These are phyloP conservation scores for Megathymus violae DNA, from an alignment of 1,140 invertebrate species.

Conservation along the genomic window DNA sequence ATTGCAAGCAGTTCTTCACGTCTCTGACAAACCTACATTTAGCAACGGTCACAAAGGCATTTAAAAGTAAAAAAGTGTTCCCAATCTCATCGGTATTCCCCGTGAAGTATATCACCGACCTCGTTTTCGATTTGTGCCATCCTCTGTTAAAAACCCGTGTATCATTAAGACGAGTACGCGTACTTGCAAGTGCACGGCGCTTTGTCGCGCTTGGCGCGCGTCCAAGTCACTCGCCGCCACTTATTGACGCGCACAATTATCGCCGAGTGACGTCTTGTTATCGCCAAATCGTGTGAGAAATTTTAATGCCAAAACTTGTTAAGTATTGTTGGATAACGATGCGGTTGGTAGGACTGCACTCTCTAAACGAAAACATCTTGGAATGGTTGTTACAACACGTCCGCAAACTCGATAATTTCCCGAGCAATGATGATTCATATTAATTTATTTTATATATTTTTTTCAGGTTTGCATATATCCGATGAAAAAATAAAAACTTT, in stretches of 20 bases:
- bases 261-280: constrained; percentile 28
- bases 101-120: neutral
- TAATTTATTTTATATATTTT: too few relatives aligned
- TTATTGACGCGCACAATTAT: constrained; percentile 30
- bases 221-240: constrained; percentile 28
- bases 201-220: constrained; percentile 23
- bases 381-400: too few relatives aligned
- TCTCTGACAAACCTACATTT: too few relatives aligned
- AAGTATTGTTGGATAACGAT: constrained; percentile 21
- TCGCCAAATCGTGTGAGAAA: constrained; percentile 28
- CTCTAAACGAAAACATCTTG: too few relatives aligned
- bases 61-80: constrained; percentile 24
- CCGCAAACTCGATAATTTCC: too few relatives aligned
- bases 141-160: constrained; percentile 20
- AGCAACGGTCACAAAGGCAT: constrained; percentile 23
- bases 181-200: constrained; percentile 22
- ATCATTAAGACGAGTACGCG: constrained; percentile 30
- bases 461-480: too few relatives aligned
- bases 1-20: too few relatives aligned
- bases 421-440: too few relatives aligned
- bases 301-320: constrained; percentile 30
- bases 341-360: neutral
- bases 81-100: constrained; percentile 35
- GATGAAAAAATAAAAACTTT: too few relatives aligned
- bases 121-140: constrained; percentile 13